Evolutionary conservation across 1,140 invertebrate species (phyloP), one percentile per base, ranked within the genome.

Genomic region (Lasioglossum albipes): DNA sequence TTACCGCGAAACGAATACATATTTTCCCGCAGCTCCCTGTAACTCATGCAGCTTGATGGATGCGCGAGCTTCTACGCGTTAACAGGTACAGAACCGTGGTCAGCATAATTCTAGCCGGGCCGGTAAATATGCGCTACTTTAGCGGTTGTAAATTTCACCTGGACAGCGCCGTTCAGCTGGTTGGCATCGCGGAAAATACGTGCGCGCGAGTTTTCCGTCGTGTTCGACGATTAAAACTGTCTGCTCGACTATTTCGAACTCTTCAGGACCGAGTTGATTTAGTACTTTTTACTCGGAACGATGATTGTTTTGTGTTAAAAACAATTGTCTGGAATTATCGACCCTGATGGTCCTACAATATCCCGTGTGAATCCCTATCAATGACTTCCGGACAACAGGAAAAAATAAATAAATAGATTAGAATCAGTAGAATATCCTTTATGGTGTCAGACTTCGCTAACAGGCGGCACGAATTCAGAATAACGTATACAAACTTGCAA

Each of bases 41-140:
- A 74, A 79, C 70, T 79, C 77, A 45, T 22, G 77, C 12, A 0
- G 18, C 22, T 74, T 79, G 76, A 79, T 65, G 69, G 70, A 79
- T 66, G 70, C 61, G 65, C 70, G 70, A 59, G 62, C n/a, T 45
- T 22, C 36, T 7, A 5, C 36, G 62, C 49, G 77, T 74, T 73
- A 79, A 79, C 76, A 65, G 27, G 49, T 59, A 57, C 52, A 12
- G 57, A 74, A 66, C 71, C 52, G 27, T 57, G 77, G 77, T 79
- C 77, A 79, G 71, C 77, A 49, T 74, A 59, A 79, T 79, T 66
- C 22, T 13, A 59, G 13, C 41, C 45, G 45, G 16, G 5, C 5
- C 27, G 64, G 65, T 75, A 73, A 79, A 79, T 66, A 73, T 45
- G 61, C 76, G 75, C 42, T 42, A 68, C 52, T 78, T 72, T 72